Evolutionary conservation across 2,797 vertebrate genomes (phyloP), one percentile per base, ranked within the genome.

Genomic region (Poeciliopsis turneri): DNA sequence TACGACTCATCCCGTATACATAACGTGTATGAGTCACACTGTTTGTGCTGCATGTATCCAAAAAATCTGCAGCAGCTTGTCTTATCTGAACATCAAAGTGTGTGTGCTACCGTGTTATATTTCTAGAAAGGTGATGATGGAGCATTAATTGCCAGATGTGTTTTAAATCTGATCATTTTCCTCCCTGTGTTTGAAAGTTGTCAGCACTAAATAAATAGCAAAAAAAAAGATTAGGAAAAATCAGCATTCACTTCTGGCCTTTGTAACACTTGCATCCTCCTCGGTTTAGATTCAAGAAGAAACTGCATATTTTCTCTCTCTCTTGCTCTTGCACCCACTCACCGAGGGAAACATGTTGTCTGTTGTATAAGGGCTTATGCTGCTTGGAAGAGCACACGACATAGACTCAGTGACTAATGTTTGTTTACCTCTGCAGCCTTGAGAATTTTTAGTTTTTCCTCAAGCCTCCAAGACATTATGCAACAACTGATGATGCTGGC

Each of bases 401-500:
- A 82, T 81, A 75, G 83, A 80, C 81, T 72, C 6, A 55, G 86
- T 93, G 91, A 91, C 87, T 93, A 88, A 92, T 89, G 76, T 89
- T 91, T 91, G 92, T 94, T 92, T 94, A 91, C 89, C 76, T 90
- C 85, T 13, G 83, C 79, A 90, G 87, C 82, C 83, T 87, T 84
- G 84, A 90, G 79, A 82, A 79, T 82, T 88, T 91, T 82, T 75
- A 15, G 75, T 87, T 88, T 83, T 88, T 73, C 82, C 86, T 73
- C 18, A 82, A 88, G 81, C 79, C 80, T 84, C 83, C 79, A 83
- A 88, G 84, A 88, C 77, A 73, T 93, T 90, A 90, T 66, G 79
- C 83, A 92, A 93, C 83, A 80, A 74, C 61, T 77, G 82, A 84
- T 88, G 90, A 87, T 81, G 80, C 84, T 81, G 10, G 10, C 70